Base-by-base conservation (phyloP, 2,113 vertebrate genomes). In the Pteruthius melanotis region DNA sequence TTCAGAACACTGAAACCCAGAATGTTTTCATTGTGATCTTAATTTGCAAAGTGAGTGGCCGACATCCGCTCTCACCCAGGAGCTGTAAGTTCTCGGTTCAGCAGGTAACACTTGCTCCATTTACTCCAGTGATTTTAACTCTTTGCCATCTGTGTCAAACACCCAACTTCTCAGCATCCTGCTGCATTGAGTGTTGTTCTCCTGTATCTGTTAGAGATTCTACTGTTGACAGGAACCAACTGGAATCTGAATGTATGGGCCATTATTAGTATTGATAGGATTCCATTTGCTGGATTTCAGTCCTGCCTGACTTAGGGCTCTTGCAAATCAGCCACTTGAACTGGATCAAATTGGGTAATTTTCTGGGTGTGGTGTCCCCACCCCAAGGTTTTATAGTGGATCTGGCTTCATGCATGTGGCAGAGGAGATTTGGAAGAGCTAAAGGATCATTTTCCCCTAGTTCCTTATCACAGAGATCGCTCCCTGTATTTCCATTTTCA, bases 261-360 rank as follows among this genome's bases (percentile, higher is more conserved):
- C 13, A 9, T 47, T 75, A 13, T 22, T 42, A 42, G 12, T 42
- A 42, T 42, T 42, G 26, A 13, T 15, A 61, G 47, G 8, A 61
- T 42, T 83, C 30, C 18, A 16, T n/a, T 31, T 61, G 40, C 47
- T 76, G 54, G 26, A 69, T 54, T 61, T 75, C 21, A 76, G 0
- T 53, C 39, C n/a, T 89, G 26, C 26, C 40, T 61, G 40, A 20
- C 0, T 75, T 61, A 35, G 12, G 45, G n/a, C 17, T 68, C 54
- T 53, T 76, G 40, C n/a, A 83, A 76, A 47, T 69, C 15, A 61
- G 21, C 26, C 54, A 16, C 22, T 8, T 35, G 30, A 76, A 40
- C 1, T 68, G 30, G 20, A 44, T 76, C 0, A 0, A 47, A 35
- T 4, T 31, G n/a, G 12, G 30, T 35, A 3, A 22, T 83, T 61